phyloP scores from a whole-genome alignment of 2,797 vertebrate genomes.

The Sebastiscus tertius region DNA sequence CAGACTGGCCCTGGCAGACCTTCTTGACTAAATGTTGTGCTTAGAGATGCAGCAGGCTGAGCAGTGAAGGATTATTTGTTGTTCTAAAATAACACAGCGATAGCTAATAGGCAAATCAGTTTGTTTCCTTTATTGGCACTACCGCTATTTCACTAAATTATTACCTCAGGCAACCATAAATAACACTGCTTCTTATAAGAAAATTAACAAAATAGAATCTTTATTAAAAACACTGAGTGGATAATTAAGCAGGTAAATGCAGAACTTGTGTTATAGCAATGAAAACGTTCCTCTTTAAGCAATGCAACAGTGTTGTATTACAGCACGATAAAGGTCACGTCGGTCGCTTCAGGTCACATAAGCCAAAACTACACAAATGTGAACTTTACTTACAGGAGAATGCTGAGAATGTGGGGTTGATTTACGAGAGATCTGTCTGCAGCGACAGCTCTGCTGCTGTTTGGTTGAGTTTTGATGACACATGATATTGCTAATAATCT shows the following conservation, averaged over 20 bases:
- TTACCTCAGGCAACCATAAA: background rate
- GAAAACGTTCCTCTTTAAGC: slow-evolving; percentile 1
- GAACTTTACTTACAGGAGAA: slow-evolving; percentile 44
- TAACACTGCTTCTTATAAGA: slow-evolving; percentile 23
- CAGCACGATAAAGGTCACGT: slow-evolving; percentile 30
- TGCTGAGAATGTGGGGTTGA: slow-evolving; percentile 39
- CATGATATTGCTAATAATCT: slow-evolving; percentile 10
- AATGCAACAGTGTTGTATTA: slow-evolving; percentile 12
- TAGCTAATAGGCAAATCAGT: background rate
- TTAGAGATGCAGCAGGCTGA: background rate
- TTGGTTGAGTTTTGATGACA: slow-evolving; percentile 36
- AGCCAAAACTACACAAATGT: slow-evolving; percentile 48
- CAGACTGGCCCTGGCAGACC: background rate
- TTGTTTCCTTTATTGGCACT: background rate
- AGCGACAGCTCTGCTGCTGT: slow-evolving; percentile 11
- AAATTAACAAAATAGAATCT: slow-evolving; percentile 75
- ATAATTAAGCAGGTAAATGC: slow-evolving; percentile 42
- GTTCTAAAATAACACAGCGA: background rate
- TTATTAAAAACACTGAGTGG: slow-evolving; percentile 70
- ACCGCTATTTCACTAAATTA: background rate
- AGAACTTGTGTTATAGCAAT: slow-evolving; percentile 19
- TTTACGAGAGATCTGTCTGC: slow-evolving; percentile 22
- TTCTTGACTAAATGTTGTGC: background rate
- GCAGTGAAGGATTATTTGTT: background rate
- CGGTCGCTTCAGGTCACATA: slow-evolving; percentile 33